Evolutionary conservation across 2,113 vertebrate genomes (phyloP).

Genomic region (Onychostoma macrolepis): DNA sequence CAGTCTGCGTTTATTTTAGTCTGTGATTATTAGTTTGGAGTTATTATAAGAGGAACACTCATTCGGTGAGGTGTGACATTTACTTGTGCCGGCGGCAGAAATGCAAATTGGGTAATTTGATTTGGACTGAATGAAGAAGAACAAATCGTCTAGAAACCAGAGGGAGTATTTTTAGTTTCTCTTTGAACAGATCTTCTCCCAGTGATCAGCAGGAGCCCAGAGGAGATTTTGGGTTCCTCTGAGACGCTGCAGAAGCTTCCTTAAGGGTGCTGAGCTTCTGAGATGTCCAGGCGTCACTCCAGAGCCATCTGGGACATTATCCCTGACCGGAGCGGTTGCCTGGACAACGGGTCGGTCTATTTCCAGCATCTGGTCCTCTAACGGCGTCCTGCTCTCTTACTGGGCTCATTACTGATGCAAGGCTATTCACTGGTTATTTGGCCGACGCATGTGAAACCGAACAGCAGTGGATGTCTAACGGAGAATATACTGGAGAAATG

Average conservation of each 20-base stretch:
- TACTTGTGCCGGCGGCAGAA: constrained; percentile 4
- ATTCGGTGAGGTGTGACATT: neutral
- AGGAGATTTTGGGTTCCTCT: neutral
- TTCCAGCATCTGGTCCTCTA: constrained; percentile 42
- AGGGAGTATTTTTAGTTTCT: constrained; percentile 8
- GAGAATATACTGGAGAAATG: neutral
- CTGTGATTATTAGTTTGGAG: neutral
- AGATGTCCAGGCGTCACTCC: constrained; percentile 10
- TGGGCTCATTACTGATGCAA: constrained; percentile 45
- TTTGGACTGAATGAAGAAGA: neutral
- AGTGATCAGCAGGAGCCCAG: neutral
- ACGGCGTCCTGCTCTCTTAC: neutral
- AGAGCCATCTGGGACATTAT: constrained; percentile 31
- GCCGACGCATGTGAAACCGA: neutral
- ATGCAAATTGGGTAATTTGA: constrained; percentile 20
- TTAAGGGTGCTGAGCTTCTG: neutral
- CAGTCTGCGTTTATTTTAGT: neutral
- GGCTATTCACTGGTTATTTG: neutral
- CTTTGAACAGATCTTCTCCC: neutral
- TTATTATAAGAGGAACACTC: neutral
- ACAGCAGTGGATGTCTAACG: neutral
- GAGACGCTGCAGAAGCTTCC: neutral
- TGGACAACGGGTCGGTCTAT: constrained; percentile 42
- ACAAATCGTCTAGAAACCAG: neutral
- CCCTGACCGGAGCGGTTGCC: constrained; percentile 42